Conservation (phyloP, 2,888 invertebrate species). For the Amphipyra berbera region DNA sequence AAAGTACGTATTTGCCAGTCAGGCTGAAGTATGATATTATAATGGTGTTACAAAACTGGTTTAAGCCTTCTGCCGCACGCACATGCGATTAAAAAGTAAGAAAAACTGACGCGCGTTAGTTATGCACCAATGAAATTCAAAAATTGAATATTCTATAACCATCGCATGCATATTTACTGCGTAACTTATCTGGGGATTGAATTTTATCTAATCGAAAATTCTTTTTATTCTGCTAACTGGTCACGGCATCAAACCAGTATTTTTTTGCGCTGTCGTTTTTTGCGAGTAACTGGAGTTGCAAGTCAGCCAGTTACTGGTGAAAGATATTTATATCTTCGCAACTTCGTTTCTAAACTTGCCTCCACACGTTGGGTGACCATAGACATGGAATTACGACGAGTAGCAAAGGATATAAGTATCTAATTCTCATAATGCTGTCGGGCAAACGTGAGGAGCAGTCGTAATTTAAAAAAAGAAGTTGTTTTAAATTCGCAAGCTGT, state of each 20-base stretch:
- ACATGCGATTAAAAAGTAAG: conserved; percentile 35
- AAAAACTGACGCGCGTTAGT: conserved; percentile 45
- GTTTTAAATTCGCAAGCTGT: conserved; percentile 10
- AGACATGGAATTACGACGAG: conserved; percentile 20
- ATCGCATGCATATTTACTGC: conserved; percentile 42
- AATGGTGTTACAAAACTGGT: conserved; percentile 50
- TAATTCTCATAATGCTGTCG: conserved; percentile 12
- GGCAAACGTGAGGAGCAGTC: conserved; percentile 12
- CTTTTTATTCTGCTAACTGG: conserved; percentile 32
- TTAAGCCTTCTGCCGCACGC: conserved; percentile 39
- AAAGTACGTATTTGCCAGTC: conserved; percentile 26
- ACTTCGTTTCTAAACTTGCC: conserved; percentile 41
- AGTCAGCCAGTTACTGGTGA: conserved; percentile 35
- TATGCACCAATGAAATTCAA: conserved; percentile 50
- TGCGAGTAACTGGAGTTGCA: conserved; percentile 29
- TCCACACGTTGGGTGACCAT: conserved; percentile 14
- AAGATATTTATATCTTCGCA: conserved; percentile 41
- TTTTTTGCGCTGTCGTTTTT: conserved; percentile 35
- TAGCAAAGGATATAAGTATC: neutral
- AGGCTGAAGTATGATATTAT: conserved; percentile 35
- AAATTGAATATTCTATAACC: conserved; percentile 46
- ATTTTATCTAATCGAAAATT: conserved; percentile 40
- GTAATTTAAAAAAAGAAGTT: conserved; percentile 4
- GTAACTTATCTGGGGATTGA: conserved; percentile 42
- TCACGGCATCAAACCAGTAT: conserved; percentile 34